Evolutionary conservation across 2,797 vertebrate genomes (phyloP).

Genomic region (Cygnus olor): DNA sequence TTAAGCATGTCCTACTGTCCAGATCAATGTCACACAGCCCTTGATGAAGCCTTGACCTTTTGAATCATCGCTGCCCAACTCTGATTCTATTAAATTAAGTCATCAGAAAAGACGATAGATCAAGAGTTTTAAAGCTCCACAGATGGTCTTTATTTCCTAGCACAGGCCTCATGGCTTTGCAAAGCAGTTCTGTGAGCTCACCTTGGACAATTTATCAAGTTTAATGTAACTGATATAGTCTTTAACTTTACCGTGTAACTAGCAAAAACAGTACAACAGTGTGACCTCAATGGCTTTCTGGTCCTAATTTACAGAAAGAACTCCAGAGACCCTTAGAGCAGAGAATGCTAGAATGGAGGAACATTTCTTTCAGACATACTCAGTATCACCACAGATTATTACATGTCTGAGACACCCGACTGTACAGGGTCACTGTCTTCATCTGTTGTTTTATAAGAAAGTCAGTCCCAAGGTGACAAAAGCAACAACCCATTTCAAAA

Average conservation of each 20-base stretch:
- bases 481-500: not conserved
- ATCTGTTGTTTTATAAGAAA: slow-evolving; percentile 4
- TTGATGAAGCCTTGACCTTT: not conserved
- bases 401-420: not conserved
- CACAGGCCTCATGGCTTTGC: not conserved
- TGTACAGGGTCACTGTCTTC: not conserved
- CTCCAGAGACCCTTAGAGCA: not conserved
- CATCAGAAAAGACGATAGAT: not conserved
- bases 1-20: not conserved
- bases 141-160: not conserved
- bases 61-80: not conserved
- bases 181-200: not conserved
- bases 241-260: not conserved
- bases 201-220: not conserved
- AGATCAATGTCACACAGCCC: not conserved
- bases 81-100: not conserved
- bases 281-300: not conserved
- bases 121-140: not conserved
- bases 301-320: not conserved
- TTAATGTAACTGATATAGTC: not conserved
- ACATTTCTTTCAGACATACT: not conserved
- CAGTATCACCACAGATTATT: not conserved
- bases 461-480: slow-evolving; percentile 6
- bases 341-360: not conserved
- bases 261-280: not conserved